A percentile compares a stretch with the other conserved stretches of the same genome.
Evolutionary conservation across 64 coral and sea anemone species (phyloP).

Genomic region (Platygyra sinensis): DNA sequence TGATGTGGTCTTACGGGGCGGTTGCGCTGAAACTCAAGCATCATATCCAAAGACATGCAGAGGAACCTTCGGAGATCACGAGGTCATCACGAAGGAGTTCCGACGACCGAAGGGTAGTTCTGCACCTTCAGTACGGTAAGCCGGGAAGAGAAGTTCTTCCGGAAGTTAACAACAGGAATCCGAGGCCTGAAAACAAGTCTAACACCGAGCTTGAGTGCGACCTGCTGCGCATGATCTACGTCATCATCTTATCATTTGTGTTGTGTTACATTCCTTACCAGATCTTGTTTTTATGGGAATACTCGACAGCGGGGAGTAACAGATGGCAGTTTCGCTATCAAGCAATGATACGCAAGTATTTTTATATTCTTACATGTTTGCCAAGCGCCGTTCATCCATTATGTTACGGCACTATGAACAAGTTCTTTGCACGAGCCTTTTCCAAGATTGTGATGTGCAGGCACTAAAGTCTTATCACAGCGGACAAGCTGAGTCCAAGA

Average conservation of each 20-base stretch:
- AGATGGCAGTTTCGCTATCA: constrained; percentile 29
- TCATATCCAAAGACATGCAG: constrained; percentile 48
- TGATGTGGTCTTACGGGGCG: constrained; percentile 49
- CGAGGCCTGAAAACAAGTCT: not conserved
- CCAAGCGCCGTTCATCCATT: constrained; percentile 82
- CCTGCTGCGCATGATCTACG: constrained; percentile 86
- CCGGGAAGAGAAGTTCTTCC: not conserved
- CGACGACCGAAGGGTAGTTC: not conserved
- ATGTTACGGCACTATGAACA: constrained; percentile 91
- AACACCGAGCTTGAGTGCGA: constrained; percentile 61
- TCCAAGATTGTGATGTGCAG: constrained; percentile 45
- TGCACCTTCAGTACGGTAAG: not conserved
- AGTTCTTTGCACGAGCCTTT: constrained; percentile 33
- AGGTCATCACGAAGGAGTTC: not conserved
- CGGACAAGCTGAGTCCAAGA: not conserved
- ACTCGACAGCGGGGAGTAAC: not conserved
- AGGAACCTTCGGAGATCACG: constrained; percentile 3
- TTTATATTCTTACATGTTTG: constrained; percentile 58
- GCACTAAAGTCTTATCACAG: constrained; percentile 35
- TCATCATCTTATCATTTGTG: constrained; percentile 74
- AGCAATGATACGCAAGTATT: constrained; percentile 50
- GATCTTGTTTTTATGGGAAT: constrained; percentile 45
- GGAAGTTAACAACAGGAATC: not conserved
- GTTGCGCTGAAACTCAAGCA: constrained; percentile 63
- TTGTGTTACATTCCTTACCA: constrained; percentile 83